phyloP scores from a whole-genome alignment of 2,113 vertebrate genomes.

The Nyctibius bracteatus region DNA sequence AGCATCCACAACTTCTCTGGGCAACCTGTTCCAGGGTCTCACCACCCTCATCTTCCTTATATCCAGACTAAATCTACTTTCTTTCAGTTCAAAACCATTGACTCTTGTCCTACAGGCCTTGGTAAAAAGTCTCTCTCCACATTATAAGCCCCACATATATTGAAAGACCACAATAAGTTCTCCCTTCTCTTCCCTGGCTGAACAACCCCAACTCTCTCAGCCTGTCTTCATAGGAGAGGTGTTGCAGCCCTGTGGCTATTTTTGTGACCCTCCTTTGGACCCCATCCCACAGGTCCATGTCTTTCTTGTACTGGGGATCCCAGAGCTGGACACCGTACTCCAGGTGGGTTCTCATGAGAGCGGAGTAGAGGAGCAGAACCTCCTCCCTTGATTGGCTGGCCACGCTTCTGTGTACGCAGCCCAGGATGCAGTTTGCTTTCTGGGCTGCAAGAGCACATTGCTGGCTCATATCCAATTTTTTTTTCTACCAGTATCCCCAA shows the following conservation, averaged over 20 bases:
- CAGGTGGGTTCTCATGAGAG: not conserved
- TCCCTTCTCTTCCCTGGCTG: not conserved
- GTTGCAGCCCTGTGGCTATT: too few relatives aligned
- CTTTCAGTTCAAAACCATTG: not conserved
- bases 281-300: too few relatives aligned
- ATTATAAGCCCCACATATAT: not conserved
- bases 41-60: not conserved
- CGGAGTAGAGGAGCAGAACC: accelerated
- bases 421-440: not conserved
- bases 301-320: too few relatives aligned
- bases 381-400: accelerated
- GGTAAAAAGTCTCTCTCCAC: not conserved
- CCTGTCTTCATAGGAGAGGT: not conserved
- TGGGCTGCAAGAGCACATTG: accelerated
- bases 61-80: not conserved
- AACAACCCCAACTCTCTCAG: not conserved
- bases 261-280: too few relatives aligned
- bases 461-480: not conserved
- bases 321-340: accelerated
- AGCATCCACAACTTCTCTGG: not conserved
- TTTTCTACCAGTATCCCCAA: not conserved
- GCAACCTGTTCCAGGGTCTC: not conserved
- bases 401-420: accelerated
- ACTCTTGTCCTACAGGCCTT: not conserved
- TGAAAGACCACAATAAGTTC: not conserved